Percentiles rank a stretch among this genome's conserved stretches.
These are phyloP conservation scores for Lutraria lutraria DNA, from an alignment of 2,888 invertebrate species.

Conservation along the genomic window DNA sequence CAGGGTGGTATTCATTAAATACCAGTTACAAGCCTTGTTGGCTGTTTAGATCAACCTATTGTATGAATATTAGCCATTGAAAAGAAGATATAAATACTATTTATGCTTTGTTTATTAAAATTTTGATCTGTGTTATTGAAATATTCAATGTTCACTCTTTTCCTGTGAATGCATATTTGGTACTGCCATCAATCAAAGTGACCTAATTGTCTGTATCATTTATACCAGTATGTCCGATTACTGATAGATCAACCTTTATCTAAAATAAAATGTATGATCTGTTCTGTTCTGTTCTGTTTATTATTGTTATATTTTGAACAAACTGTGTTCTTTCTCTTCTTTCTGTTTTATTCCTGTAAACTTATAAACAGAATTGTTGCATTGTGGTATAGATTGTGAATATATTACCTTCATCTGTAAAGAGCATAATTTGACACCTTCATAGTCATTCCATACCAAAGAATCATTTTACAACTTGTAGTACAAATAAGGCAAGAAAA, in stretches of 20 bases:
- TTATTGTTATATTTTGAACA: neutral
- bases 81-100: neutral
- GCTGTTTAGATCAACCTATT: no score
- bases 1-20: no score
- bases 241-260: neutral
- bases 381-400: neutral
- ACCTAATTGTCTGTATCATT: neutral
- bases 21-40: no score
- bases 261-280: neutral
- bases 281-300: neutral
- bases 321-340: neutral
- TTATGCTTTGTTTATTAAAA: neutral
- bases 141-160: neutral
- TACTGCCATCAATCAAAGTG: neutral
- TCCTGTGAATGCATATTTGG: neutral
- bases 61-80: neutral
- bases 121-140: neutral
- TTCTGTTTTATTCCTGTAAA: neutral
- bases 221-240: neutral
- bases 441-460: neutral
- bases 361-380: neutral
- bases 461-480: neutral
- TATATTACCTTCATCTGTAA: neutral
- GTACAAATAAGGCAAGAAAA: no score
- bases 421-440: neutral